Percentiles rank a stretch among this genome's conserved stretches.
These are phyloP conservation scores for Microplitis manilae DNA, from an alignment of 2,888 invertebrate genomes.

Conservation along the genomic window DNA sequence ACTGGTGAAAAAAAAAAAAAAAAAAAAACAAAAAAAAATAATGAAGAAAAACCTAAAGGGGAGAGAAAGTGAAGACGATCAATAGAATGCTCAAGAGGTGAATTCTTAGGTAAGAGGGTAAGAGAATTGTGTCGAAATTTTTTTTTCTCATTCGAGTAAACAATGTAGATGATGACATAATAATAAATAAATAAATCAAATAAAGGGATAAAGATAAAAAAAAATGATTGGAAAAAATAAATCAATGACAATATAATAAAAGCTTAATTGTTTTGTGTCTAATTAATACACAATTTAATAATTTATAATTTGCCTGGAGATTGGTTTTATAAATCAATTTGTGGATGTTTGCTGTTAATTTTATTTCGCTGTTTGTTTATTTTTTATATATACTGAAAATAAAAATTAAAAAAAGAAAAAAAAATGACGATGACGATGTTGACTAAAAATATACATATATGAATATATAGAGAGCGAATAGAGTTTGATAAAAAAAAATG, in stretches of 20 bases:
- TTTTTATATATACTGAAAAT: not conserved
- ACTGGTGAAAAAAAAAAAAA: slow-evolving; percentile 9
- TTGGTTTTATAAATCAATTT: not conserved
- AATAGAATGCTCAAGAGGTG: slow-evolving; percentile 13
- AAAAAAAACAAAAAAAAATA: slow-evolving; percentile 13
- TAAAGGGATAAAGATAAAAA: not conserved
- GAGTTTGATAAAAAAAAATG: not conserved
- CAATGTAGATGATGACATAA: not conserved
- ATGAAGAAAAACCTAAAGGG: slow-evolving; percentile 16
- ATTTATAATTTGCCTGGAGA: not conserved
- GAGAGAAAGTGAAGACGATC: slow-evolving; percentile 19
- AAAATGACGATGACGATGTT: not conserved
- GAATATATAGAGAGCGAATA: not conserved
- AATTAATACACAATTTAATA: not conserved
- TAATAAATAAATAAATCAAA: not conserved
- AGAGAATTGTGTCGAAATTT: slow-evolving; percentile 3
- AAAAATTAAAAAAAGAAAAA: not conserved
- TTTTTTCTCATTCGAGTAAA: not conserved
- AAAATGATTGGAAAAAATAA: not conserved
- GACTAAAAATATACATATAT: not conserved
- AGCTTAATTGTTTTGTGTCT: not conserved
- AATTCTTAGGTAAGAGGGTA: slow-evolving; percentile 2
- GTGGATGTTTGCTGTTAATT: not conserved
- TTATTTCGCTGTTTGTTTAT: not conserved
- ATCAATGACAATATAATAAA: not conserved